A percentile compares a stretch with the other conserved stretches of the same genome.
Conservation (phyloP, 2,888 invertebrate genomes). For the Torymus tubicola region DNA sequence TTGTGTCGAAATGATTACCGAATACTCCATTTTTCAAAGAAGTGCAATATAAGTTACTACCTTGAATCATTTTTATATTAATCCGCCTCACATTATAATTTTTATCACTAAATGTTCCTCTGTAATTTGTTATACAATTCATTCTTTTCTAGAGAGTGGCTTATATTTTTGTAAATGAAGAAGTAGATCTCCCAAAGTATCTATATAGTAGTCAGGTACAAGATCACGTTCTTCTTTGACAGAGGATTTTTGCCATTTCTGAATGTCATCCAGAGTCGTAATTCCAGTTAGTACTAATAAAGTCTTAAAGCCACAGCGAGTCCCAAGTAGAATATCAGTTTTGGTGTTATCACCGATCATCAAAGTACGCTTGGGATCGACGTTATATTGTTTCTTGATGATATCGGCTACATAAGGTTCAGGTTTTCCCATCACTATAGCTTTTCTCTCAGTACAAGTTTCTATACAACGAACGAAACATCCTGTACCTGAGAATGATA, state of each 20-base stretch:
- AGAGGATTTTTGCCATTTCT: constrained; percentile 78
- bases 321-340: constrained; percentile 95
- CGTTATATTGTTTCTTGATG: constrained; percentile 82
- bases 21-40: too few species aligned
- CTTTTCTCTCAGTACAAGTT: constrained; percentile 88
- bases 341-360: constrained; percentile 96
- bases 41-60: too few species aligned
- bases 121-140: too few species aligned
- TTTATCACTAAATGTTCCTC: too few species aligned
- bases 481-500: constrained; percentile 84
- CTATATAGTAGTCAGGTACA: constrained; percentile 85
- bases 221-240: constrained; percentile 82
- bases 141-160: too few species aligned
- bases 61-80: too few species aligned
- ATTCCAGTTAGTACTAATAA: constrained; percentile 92
- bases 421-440: constrained; percentile 94
- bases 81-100: too few species aligned
- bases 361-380: constrained; percentile 88
- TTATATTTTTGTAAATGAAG: constrained; percentile 76
- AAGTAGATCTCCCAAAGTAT: constrained; percentile 85
- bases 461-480: constrained; percentile 91
- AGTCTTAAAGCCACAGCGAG: constrained; percentile 91
- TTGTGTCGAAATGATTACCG: too few species aligned
- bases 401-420: constrained; percentile 88
- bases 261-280: constrained; percentile 81